Evolutionary conservation across 2,113 vertebrate species (phyloP).

Genomic region (Bos indicus): DNA sequence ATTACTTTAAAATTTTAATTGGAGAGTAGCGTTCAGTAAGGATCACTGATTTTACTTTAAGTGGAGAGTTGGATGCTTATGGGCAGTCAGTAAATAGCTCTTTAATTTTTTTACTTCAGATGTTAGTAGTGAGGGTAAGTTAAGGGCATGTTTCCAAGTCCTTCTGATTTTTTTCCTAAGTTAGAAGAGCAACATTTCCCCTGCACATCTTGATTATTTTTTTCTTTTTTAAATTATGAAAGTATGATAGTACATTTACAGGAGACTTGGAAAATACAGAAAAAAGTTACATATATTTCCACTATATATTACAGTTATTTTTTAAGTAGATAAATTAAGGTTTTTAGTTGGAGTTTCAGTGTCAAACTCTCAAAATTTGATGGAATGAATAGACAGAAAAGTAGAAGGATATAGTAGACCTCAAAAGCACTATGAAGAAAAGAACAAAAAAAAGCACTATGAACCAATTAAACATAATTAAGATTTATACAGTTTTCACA

Average conservation of each 20-base stretch:
- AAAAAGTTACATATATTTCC: background rate
- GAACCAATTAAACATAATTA: background rate
- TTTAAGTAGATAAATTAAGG: background rate
- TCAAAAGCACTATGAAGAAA: background rate
- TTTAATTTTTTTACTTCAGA: background rate
- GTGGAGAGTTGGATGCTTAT: background rate
- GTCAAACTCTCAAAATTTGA: background rate
- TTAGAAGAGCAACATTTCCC: background rate
- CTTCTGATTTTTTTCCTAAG: background rate
- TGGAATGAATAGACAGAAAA: background rate
- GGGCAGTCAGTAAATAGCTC: background rate
- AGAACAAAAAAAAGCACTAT: background rate
- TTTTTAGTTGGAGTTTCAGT: background rate
- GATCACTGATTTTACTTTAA: slow-evolving; percentile 5
- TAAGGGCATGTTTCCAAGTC: background rate
- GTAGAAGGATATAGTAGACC: background rate
- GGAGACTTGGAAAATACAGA: background rate
- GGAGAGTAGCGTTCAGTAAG: background rate
- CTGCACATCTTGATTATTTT: background rate
- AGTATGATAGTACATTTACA: background rate
- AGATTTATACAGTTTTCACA: background rate
- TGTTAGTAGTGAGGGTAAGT: background rate
- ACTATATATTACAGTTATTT: background rate
- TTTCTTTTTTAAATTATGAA: background rate
- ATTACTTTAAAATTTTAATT: slow-evolving; percentile 5